Evolutionary conservation across 2,113 vertebrate genomes (phyloP).

Genomic region (Mandrillus leucophaeus): DNA sequence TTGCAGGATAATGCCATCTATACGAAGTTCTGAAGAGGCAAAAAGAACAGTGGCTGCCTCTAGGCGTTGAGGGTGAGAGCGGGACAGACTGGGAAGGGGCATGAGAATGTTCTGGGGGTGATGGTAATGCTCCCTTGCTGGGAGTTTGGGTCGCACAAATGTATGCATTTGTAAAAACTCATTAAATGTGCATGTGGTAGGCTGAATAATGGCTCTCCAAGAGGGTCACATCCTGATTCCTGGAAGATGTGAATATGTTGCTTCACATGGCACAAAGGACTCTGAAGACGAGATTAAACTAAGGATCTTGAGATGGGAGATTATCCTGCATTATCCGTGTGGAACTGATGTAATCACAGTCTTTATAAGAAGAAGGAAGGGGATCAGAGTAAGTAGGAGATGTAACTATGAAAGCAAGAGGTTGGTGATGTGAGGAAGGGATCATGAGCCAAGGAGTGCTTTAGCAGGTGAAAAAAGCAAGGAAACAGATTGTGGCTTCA

Average conservation of each 20-base stretch:
- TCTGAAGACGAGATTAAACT: background rate
- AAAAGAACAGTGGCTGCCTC: background rate
- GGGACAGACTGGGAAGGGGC: background rate
- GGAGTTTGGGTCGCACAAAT: background rate
- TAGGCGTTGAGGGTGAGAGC: background rate
- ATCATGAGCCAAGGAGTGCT: background rate
- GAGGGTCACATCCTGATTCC: too few relatives aligned
- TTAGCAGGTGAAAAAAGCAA: background rate
- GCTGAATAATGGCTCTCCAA: background rate
- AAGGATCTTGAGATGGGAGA: background rate
- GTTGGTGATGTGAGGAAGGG: background rate
- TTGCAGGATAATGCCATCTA: background rate
- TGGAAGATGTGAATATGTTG: background rate
- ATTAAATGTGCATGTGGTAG: too few relatives aligned
- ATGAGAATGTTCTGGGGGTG: background rate
- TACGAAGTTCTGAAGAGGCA: background rate
- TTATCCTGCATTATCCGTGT: background rate
- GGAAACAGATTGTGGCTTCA: background rate
- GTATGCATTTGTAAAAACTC: background rate
- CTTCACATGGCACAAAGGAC: background rate
- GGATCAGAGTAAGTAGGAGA: background rate
- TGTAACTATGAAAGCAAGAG: background rate
- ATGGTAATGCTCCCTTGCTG: too few relatives aligned
- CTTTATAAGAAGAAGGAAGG: background rate
- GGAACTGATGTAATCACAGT: background rate